phyloP scores from a whole-genome alignment of 2,888 invertebrate genomes.

The Belgica antarctica region DNA sequence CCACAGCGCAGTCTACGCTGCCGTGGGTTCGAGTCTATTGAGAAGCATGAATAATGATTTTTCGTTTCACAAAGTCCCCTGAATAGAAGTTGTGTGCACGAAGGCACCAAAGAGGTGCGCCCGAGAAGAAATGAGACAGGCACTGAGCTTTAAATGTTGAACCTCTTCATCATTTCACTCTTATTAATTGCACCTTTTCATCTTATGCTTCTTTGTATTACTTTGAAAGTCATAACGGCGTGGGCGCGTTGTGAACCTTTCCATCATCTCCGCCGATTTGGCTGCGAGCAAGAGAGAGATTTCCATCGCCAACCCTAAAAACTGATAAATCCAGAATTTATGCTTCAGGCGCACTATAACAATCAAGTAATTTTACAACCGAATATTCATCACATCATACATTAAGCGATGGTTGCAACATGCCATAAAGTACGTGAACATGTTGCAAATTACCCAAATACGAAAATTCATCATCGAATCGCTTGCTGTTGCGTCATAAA shows the following conservation, averaged over 20 bases:
- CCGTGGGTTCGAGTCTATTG: background rate
- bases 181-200: conserved; percentile 38
- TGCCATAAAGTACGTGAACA: conserved; percentile 34
- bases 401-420: background rate
- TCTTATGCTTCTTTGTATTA: background rate
- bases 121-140: background rate
- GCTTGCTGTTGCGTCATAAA: background rate
- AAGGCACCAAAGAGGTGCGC: too few species aligned
- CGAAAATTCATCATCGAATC: conserved; percentile 13
- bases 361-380: background rate
- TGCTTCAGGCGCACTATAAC: background rate
- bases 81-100: background rate
- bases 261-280: too few species aligned
- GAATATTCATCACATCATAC: background rate
- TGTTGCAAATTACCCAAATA: conserved; percentile 6
- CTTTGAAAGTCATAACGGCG: background rate
- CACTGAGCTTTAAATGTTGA: conserved; percentile 3
- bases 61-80: background rate
- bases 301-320: background rate
- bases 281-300: background rate
- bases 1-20: too few species aligned
- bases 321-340: background rate
- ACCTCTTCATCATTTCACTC: conserved; percentile 31
- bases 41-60: background rate
- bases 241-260: background rate